Evolutionary conservation across 2,113 vertebrate genomes (phyloP).

Genomic region (Tupaia chinensis): DNA sequence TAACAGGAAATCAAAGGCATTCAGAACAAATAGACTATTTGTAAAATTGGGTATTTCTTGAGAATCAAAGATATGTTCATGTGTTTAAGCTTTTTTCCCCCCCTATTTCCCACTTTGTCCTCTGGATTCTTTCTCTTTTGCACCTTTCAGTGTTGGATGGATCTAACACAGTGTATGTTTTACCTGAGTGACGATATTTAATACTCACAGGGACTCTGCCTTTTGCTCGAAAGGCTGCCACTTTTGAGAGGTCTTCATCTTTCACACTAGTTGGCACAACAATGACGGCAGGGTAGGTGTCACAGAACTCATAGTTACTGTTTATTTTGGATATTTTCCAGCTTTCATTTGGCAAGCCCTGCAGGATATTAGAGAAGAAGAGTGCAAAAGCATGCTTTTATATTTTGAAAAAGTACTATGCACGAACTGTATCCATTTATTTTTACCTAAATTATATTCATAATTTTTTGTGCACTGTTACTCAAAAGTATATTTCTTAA

Average conservation of each 20-base stretch:
- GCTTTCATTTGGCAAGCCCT: constrained; percentile 98
- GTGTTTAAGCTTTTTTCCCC: not conserved
- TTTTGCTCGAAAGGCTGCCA: constrained; percentile 94
- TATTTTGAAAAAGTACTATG: constrained; percentile 31
- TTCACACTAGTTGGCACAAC: constrained; percentile 95
- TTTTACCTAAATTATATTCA: constrained; percentile 41
- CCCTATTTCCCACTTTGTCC: constrained; percentile 28
- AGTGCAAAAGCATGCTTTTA: not conserved
- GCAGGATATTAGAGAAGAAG: constrained; percentile 28
- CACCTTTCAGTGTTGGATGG: not conserved
- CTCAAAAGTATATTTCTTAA: constrained; percentile 29
- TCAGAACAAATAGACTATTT: not conserved
- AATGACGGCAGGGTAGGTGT: constrained; percentile 95
- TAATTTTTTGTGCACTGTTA: not conserved
- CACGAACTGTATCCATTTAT: constrained; percentile 20
- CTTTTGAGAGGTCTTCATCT: constrained; percentile 94
- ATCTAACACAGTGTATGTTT: not conserved
- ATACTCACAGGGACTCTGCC: constrained; percentile 95
- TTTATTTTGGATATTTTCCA: constrained; percentile 98
- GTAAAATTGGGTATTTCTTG: not conserved
- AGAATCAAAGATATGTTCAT: not conserved
- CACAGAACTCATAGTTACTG: constrained; percentile 95
- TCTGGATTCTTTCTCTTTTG: not conserved
- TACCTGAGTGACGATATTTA: not conserved
- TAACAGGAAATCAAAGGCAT: not conserved